phyloP scores from a whole-genome alignment of 2,797 vertebrate species.

The Bradypodion ventrale region DNA sequence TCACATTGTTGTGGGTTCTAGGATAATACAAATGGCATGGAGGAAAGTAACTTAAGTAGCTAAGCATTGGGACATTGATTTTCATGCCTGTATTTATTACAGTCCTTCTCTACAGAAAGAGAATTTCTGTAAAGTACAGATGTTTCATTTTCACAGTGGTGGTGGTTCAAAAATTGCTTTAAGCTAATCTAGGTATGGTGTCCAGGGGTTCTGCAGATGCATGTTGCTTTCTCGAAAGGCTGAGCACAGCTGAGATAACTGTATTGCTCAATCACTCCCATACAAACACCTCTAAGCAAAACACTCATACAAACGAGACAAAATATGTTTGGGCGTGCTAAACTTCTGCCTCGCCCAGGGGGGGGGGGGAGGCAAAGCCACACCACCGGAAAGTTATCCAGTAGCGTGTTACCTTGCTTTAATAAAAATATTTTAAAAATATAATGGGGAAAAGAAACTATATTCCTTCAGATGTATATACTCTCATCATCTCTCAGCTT shows the following conservation, averaged over 20 bases:
- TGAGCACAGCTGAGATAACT: background rate
- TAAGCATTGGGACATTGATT: constrained; percentile 21
- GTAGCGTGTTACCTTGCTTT: too few relatives aligned
- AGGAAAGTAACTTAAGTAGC: constrained; percentile 1
- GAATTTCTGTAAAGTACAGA: too few relatives aligned
- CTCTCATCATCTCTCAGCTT: too few relatives aligned
- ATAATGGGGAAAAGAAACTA: too few relatives aligned
- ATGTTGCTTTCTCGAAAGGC: background rate
- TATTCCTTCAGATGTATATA: too few relatives aligned
- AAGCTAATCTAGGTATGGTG: background rate
- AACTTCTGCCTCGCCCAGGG: too few relatives aligned
- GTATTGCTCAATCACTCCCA: background rate
- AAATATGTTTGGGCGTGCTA: too few relatives aligned
- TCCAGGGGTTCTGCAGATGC: background rate
- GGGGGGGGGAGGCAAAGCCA: too few relatives aligned
- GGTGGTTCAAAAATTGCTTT: background rate
- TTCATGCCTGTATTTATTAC: background rate
- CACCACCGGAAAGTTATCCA: too few relatives aligned
- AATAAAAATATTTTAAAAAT: too few relatives aligned
- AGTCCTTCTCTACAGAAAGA: background rate
- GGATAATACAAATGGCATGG: constrained; percentile 23
- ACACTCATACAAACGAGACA: background rate
- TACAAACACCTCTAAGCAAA: background rate
- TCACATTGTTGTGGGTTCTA: constrained; percentile 30
- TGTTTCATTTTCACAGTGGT: background rate